Percentiles rank a stretch among this genome's conserved stretches.
Evolutionary conservation across 2,113 vertebrate genomes (phyloP).

Genomic region (Takifugu bimaculatus): DNA sequence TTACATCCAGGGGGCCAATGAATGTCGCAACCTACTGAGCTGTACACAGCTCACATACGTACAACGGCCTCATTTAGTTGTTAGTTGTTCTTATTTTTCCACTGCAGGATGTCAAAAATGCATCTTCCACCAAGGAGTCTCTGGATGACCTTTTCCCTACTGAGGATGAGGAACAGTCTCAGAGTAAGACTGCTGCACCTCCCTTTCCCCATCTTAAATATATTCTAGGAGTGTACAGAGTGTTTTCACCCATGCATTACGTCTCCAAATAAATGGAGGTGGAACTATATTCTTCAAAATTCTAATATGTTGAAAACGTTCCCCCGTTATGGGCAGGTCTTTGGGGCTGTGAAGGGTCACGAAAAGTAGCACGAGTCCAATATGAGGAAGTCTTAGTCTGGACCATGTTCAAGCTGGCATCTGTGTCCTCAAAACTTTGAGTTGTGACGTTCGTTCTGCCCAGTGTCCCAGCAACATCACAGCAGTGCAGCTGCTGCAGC

Average conservation of each 20-base stretch:
- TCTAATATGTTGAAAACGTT: too few species aligned
- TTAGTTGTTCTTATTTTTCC: background rate
- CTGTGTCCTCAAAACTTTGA: background rate
- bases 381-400: too few species aligned
- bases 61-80: background rate
- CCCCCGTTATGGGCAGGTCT: too few species aligned
- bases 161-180: slow-evolving; percentile 79
- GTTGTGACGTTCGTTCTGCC: background rate
- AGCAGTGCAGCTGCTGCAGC: slow-evolving; percentile 70
- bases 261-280: background rate
- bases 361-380: too few species aligned
- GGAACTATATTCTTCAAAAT: too few species aligned
- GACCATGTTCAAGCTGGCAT: background rate
- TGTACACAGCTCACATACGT: background rate
- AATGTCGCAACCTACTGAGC: background rate
- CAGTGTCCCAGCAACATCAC: slow-evolving; percentile 61
- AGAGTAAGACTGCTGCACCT: slow-evolving; percentile 57
- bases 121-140: slow-evolving; percentile 66
- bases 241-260: background rate
- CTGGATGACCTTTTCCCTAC: slow-evolving; percentile 80
- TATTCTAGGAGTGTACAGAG: too few species aligned
- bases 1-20: background rate
- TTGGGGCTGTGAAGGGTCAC: too few species aligned
- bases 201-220: background rate
- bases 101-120: slow-evolving; percentile 63